Percentiles rank a stretch among this genome's conserved stretches.
These are phyloP conservation scores for Arctia plantaginis DNA, from an alignment of 2,888 invertebrate species.

Conservation along the genomic window DNA sequence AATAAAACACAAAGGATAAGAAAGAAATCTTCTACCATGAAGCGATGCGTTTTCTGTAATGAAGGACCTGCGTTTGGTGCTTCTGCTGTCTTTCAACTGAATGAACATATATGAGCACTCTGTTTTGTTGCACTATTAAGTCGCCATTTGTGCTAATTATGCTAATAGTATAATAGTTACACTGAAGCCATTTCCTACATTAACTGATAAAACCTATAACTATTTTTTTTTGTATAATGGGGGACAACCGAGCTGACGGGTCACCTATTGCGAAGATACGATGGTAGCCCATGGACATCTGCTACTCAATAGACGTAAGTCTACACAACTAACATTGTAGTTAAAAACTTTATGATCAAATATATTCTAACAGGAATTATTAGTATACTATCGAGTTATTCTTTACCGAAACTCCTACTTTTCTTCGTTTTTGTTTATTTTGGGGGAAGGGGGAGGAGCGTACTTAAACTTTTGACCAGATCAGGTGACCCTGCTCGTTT, in stretches of 20 bases:
- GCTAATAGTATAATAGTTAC: neutral
- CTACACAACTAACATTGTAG: neutral
- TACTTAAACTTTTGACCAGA: too few relatives aligned
- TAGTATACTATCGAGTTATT: too few relatives aligned
- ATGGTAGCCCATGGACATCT: too few relatives aligned
- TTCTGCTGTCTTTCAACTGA: neutral
- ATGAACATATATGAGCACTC: neutral
- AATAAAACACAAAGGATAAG: neutral
- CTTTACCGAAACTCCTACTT: too few relatives aligned
- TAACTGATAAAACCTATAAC: neutral
- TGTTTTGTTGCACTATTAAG: neutral
- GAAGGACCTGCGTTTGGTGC: neutral
- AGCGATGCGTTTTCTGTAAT: slow-evolving; percentile 1
- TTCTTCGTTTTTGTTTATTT: too few relatives aligned
- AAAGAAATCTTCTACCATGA: neutral
- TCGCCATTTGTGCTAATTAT: neutral
- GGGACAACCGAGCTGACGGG: too few relatives aligned
- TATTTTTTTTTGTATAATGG: too few relatives aligned
- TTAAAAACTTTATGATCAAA: neutral
- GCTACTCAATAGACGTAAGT: neutral
- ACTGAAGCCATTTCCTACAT: neutral
- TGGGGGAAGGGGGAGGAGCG: too few relatives aligned
- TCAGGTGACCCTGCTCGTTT: too few relatives aligned
- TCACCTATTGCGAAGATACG: too few relatives aligned
- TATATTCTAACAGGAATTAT: too few relatives aligned